phyloP scores from a whole-genome alignment of 1,140 invertebrate genomes.

The Euura lappo region DNA sequence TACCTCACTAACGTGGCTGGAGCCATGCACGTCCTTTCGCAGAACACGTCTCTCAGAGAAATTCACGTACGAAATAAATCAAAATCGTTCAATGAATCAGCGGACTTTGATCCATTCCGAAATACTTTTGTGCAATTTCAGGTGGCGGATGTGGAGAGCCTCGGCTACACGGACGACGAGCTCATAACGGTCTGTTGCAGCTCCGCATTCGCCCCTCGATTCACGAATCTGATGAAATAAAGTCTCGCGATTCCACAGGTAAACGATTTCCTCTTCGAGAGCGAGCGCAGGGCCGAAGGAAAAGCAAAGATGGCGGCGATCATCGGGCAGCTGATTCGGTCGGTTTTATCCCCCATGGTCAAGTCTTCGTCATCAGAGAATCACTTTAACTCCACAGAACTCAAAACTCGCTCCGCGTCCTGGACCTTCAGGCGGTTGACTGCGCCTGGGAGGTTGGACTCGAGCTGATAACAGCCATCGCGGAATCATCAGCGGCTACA shows the following conservation, averaged over 20 bases:
- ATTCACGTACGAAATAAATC: background rate
- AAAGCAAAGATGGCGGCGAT: background rate
- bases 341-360: background rate
- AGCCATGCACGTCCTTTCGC: background rate
- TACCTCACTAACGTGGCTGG: background rate
- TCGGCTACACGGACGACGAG: background rate
- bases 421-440: background rate
- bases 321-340: background rate
- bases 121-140: background rate
- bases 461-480: background rate
- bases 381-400: background rate
- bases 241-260: background rate
- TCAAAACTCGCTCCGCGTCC: background rate
- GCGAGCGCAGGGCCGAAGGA: background rate
- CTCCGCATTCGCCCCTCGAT: background rate
- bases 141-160: background rate
- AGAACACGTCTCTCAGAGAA: background rate
- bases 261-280: background rate
- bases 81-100: background rate
- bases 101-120: background rate
- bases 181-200: background rate
- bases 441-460: constrained; percentile 4
- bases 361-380: background rate
- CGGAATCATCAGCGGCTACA: background rate
- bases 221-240: too few species aligned